Percentiles rank a stretch among this genome's conserved stretches.
phyloP scores from a whole-genome alignment of 2,113 vertebrate genomes.

The Tangachromis dhanisi region DNA sequence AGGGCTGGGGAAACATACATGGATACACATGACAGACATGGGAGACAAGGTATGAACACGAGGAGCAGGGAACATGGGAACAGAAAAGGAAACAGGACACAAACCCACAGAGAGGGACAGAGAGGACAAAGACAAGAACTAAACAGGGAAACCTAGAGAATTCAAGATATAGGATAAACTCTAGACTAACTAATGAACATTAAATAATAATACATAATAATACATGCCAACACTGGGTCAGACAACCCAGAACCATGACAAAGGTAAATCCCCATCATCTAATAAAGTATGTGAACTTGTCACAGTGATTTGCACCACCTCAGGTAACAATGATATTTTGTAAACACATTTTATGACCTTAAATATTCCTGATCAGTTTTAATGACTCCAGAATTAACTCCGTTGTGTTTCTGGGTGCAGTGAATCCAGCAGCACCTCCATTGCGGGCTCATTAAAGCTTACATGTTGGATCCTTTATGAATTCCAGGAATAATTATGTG shows the following conservation, averaged over 20 bases:
- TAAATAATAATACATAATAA: background rate
- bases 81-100: background rate
- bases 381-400: background rate
- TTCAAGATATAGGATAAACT: background rate
- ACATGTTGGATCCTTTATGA: background rate
- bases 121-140: background rate
- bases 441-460: background rate
- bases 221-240: background rate
- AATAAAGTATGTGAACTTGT: background rate
- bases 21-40: background rate
- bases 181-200: background rate
- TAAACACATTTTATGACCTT: background rate
- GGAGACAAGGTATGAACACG: background rate
- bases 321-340: background rate
- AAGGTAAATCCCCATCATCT: background rate
- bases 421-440: background rate
- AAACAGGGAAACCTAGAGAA: background rate
- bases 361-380: background rate
- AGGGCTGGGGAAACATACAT: background rate
- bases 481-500: background rate
- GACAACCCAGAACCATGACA: background rate
- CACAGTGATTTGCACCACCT: background rate
- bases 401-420: background rate
- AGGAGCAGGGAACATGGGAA: background rate
- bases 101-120: background rate